These are phyloP conservation scores for Anoura caudifer DNA, from an alignment of 2,113 vertebrate species.

Conservation along the genomic window DNA sequence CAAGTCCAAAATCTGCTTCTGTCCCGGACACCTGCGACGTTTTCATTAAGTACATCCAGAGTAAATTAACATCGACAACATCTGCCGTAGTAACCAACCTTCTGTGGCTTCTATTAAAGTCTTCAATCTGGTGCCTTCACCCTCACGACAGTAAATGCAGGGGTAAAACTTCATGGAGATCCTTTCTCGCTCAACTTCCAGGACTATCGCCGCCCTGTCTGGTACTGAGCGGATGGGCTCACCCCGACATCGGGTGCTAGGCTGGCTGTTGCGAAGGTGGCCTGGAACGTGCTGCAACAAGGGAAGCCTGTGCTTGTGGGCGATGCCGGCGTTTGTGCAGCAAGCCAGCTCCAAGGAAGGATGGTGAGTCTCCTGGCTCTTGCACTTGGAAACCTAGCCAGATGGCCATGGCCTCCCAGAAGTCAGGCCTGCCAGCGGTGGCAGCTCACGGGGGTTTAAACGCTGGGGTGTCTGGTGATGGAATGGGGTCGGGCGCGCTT, in stretches of 20 bases:
- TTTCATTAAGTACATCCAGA: background rate
- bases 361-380: background rate
- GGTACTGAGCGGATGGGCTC: background rate
- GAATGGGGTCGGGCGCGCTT: too few relatives aligned
- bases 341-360: background rate
- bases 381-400: background rate
- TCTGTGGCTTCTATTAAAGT: background rate
- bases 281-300: background rate
- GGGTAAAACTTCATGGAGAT: background rate
- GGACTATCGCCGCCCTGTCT: background rate
- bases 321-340: background rate
- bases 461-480: background rate
- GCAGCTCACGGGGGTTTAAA: background rate
- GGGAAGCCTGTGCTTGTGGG: background rate
- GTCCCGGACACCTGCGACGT: background rate
- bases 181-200: background rate
- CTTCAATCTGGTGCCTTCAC: background rate
- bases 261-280: background rate
- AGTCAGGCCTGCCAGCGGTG: background rate
- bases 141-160: background rate
- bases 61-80: background rate
- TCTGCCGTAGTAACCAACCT: background rate
- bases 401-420: background rate
- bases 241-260: background rate
- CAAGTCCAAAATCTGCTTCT: background rate